Base-by-base conservation (phyloP, 53 echinoderm and acorn worm genomes). In the Pentamera pediparva region DNA sequence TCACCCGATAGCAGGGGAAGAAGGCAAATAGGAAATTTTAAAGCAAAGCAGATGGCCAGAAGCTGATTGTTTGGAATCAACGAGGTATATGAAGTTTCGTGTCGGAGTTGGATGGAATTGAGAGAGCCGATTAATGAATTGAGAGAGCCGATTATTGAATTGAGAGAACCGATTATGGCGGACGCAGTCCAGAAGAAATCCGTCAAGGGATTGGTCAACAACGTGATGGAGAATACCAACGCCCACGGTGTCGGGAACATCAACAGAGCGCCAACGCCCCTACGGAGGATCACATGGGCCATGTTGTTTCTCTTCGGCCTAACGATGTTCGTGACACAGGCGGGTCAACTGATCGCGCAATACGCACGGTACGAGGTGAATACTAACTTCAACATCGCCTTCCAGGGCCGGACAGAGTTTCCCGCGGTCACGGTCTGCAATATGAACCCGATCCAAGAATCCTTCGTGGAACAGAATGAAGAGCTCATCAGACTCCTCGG, bases 341-440 rank as follows among this genome's bases (percentile, higher is more conserved):
- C 74, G 36, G 8, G 27, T 0, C 20, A 45, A 21, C 70, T 89
- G 21, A 22, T 80, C 11, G 31, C 5, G 3, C 33, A 24, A 10
- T 89, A 19, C 60, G 26, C 65, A 18, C 6, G 24, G 1, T 73
- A 20, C 32, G 83, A 82, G 2, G 89, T 92, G 25, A 78, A 81
- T 26, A 75, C 80, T 41, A 87, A 90, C 45, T 32, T 76, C 41
- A 90, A 87, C 4, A 59, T 71, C 37, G 59, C 70, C 27, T 78
- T 38, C 31, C 59, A 43, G 6, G 61, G 53, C 18, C 20, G 27
- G 15, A 24, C 79, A 2, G 30, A 43, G 1, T 83, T 86, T 29
- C 92, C 92, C 10, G 92, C 92, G 4, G 80, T 92, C 20, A 92
- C 92, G 17, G 26, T 92, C 11, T 92, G 92, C 38, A 92, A 89